Percentiles rank a stretch among this genome's conserved stretches.
phyloP scores from a whole-genome alignment of 92 coral and sea anemone species.

The Epizoanthus scotinus region DNA sequence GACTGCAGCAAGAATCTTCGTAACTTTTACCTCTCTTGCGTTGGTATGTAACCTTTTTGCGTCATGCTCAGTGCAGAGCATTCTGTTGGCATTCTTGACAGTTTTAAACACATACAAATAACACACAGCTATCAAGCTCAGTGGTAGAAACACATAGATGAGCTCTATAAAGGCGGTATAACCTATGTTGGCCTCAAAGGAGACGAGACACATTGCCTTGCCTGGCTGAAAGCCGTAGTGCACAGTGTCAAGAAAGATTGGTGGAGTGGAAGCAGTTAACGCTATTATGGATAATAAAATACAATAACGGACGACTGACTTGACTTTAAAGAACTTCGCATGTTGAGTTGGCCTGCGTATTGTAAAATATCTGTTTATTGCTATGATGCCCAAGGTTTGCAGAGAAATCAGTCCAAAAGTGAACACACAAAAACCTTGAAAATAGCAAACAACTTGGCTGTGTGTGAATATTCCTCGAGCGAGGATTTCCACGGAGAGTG shows the following conservation, averaged over 20 bases:
- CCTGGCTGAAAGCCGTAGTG: constrained; percentile 70
- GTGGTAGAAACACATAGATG: constrained; percentile 46
- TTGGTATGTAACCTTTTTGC: constrained; percentile 49
- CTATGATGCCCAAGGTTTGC: constrained; percentile 68
- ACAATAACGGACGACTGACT: constrained; percentile 30
- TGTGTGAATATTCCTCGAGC: constrained; percentile 52
- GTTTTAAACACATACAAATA: constrained; percentile 55
- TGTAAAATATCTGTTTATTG: constrained; percentile 67
- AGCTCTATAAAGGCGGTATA: constrained; percentile 59
- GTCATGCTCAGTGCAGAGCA: constrained; percentile 42
- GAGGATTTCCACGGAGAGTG: constrained; percentile 56
- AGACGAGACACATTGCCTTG: constrained; percentile 75
- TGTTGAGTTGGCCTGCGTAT: constrained; percentile 56
- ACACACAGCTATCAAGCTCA: constrained; percentile 50
- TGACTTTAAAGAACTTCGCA: constrained; percentile 35
- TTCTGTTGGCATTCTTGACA: constrained; percentile 53
- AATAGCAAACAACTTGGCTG: constrained; percentile 50
- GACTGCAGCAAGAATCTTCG: constrained; percentile 69
- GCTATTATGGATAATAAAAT: constrained; percentile 43
- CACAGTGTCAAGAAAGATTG: constrained; percentile 47
- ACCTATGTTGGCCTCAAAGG: constrained; percentile 61
- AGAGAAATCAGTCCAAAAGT: constrained; percentile 64
- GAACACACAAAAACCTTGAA: constrained; percentile 64
- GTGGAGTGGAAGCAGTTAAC: constrained; percentile 53
- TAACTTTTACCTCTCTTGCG: constrained; percentile 74